Base-by-base conservation (phyloP, 2,797 vertebrate species). In the Oryzias sinensis region DNA sequence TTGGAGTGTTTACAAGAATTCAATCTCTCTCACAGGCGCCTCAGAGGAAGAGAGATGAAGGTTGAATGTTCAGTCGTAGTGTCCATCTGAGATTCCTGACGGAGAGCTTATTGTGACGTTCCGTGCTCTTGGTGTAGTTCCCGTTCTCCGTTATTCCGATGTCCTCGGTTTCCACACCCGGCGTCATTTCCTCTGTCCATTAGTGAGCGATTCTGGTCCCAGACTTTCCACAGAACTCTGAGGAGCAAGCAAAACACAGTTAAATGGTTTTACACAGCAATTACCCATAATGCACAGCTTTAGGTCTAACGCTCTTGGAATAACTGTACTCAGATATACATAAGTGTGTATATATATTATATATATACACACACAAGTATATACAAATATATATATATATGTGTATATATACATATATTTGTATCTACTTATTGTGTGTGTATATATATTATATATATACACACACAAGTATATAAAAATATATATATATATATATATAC, bases 71-170 rank as follows among this genome's bases (percentile, higher is more conserved):
- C 48, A 49, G 15, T 33, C 11, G 42, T 37, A 0, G 37, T 13
- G 6, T 42, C 27, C 20, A 14, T 9, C 11, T 76, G 71, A 0
- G 87, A 81, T 49, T 91, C 88, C 27, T 74, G 55, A 16, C 69
- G 51, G 90, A 81, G 2, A 80, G 0, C 0, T 65, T 1, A n/a
- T n/a, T n/a, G n/a, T n/a, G 0, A 68, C 61, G 0, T 89, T 13
- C 89, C 86, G 0, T 64, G 7, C 62, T 92, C 91, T 64, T 91
- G 84, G 8, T 56, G 1, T 6, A 15, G 11, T 87, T 69, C 14
- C 89, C 87, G 0, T 79, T 82, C 0, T 81, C 87, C 1, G 85
- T 86, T 5, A 17, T 48, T 48, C 44, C 43, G 7, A 18, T 9
- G 2, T 68, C 55, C 0, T 69, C 57, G 41, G 55, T 54, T 20